These are phyloP conservation scores for Synodontis membranacea DNA, from an alignment of 2,113 vertebrate species.

Conservation along the genomic window DNA sequence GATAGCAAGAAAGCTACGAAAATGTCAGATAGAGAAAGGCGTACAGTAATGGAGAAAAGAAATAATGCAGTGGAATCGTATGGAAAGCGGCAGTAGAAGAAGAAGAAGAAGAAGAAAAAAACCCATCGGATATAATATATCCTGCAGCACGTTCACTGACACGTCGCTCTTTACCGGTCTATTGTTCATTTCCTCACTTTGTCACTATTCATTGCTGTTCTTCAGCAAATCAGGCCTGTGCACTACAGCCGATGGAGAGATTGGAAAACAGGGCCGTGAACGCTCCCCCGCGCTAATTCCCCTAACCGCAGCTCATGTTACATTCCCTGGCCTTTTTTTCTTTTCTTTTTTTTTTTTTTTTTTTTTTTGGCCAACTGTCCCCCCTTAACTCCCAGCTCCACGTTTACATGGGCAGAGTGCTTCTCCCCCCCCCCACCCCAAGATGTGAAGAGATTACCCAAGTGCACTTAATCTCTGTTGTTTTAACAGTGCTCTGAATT, in stretches of 20 bases:
- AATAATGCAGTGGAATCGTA: not conserved
- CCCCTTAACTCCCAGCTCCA: conserved; percentile 49
- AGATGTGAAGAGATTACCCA: conserved; percentile 62
- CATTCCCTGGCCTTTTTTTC: conserved; percentile 69
- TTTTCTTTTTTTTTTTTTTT: conserved; percentile 74
- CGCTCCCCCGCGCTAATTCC: conserved; percentile 66
- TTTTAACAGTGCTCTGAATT: conserved; percentile 68
- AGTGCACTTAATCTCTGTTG: conserved; percentile 71
- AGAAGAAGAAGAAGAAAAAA: too few species aligned
- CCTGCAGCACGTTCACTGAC: conserved; percentile 70
- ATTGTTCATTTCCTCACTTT: conserved; percentile 63
- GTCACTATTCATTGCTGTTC: conserved; percentile 36
- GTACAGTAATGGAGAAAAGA: not conserved
- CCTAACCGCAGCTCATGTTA: conserved; percentile 66
- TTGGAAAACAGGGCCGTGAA: conserved; percentile 65
- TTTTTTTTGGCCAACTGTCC: conserved; percentile 69
- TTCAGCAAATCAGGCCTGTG: conserved; percentile 62
- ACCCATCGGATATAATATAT: conserved; percentile 54
- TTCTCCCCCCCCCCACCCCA: conserved; percentile 48
- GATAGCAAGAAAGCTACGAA: not conserved
- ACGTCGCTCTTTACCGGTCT: conserved; percentile 63
- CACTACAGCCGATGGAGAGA: conserved; percentile 69
- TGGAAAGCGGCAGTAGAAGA: conserved; percentile 20
- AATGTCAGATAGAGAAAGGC: conserved; percentile 28
- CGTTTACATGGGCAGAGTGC: conserved; percentile 70